Conservation (phyloP, 2,797 vertebrate genomes). For the Dendrocincla fuliginosa region DNA sequence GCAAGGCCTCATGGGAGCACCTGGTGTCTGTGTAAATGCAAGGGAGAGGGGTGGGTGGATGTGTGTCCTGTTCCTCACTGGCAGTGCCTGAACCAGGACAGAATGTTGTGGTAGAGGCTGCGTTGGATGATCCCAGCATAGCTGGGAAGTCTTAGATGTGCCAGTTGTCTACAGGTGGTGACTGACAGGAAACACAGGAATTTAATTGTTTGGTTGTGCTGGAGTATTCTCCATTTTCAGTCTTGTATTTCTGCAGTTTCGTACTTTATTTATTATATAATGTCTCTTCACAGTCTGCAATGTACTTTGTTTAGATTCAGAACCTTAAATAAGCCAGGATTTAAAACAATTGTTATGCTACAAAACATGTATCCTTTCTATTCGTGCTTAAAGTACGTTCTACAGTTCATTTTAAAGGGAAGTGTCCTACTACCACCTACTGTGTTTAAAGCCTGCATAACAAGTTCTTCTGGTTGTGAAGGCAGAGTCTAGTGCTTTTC, state of each 20-base stretch:
- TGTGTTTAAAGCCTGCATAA: slow-evolving; percentile 48
- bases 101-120: background rate
- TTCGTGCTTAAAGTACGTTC: background rate
- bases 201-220: background rate
- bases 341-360: background rate
- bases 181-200: background rate
- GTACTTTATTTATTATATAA: background rate
- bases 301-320: background rate
- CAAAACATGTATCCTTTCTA: background rate
- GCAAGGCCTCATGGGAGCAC: background rate
- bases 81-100: background rate
- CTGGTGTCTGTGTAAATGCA: background rate
- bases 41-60: background rate
- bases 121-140: background rate
- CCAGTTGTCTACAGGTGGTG: background rate
- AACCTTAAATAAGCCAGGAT: background rate
- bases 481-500: slow-evolving; percentile 28
- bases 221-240: background rate
- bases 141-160: background rate
- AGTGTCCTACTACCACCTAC: slow-evolving; percentile 52
- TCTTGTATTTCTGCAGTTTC: background rate
- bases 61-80: fast-evolving
- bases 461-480: slow-evolving; percentile 58
- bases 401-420: slow-evolving; percentile 23
- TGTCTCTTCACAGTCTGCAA: background rate